These are phyloP conservation scores for Pyrgus malvae DNA, from an alignment of 2,888 invertebrate species.

Conservation along the genomic window DNA sequence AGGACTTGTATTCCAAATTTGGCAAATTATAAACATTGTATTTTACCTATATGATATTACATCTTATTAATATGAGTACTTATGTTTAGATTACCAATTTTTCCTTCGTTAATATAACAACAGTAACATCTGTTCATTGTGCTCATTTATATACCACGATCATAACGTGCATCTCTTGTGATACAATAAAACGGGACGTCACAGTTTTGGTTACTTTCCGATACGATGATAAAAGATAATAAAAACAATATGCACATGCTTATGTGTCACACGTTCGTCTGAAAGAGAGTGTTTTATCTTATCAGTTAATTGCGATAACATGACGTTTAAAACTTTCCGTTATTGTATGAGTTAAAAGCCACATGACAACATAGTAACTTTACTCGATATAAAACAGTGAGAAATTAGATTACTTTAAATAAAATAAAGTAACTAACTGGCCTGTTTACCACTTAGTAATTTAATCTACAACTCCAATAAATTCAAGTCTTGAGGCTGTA, in stretches of 20 bases:
- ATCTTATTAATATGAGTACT: no score
- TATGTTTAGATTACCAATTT: no score
- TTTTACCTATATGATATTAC: no score
- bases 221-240: conserved; percentile 48
- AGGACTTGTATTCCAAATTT: no score
- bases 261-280: conserved; percentile 63
- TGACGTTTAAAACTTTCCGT: conserved; percentile 67
- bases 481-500: no score
- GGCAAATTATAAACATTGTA: no score
- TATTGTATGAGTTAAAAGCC: conserved; percentile 25
- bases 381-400: not conserved
- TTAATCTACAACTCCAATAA: no score
- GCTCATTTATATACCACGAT: no score
- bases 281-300: conserved; percentile 60
- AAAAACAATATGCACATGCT: conserved; percentile 37
- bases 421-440: no score
- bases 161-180: not conserved
- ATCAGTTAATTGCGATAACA: conserved; percentile 62
- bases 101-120: no score
- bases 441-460: no score
- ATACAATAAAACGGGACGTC: conserved; percentile 22
- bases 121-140: no score
- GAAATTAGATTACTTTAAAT: not conserved
- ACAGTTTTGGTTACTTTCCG: conserved; percentile 45
- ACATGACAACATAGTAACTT: conserved; percentile 2